Conservation (phyloP, 2,797 vertebrate species). For the Enteromius unitaeniatus region DNA sequence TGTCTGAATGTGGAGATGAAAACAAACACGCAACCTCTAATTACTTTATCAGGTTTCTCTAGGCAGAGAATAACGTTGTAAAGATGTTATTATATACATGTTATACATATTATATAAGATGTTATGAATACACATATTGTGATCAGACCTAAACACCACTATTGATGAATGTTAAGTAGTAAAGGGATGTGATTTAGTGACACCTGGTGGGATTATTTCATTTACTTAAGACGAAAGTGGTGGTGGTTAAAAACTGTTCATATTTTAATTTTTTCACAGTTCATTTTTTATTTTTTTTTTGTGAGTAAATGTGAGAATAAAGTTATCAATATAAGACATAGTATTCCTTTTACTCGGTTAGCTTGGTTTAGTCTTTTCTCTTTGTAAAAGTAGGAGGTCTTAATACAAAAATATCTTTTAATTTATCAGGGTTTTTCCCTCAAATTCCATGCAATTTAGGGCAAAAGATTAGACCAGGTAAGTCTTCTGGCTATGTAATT, state of each 20-base stretch:
- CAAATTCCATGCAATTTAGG: neutral
- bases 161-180: neutral
- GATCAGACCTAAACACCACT: neutral
- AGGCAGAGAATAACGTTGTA: conserved; percentile 24
- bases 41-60: conserved; percentile 26
- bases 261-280: too few species aligned
- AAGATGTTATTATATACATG: conserved; percentile 56
- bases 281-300: neutral
- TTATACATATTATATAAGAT: too few species aligned
- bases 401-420: neutral
- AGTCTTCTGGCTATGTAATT: neutral
- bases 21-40: conserved; percentile 30
- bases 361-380: neutral
- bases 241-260: neutral
- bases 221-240: too few species aligned
- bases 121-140: conserved; percentile 43
- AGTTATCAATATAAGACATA: neutral
- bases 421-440: neutral
- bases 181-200: neutral
- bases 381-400: neutral
- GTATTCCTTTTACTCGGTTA: neutral
- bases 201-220: neutral
- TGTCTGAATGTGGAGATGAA: conserved; percentile 40
- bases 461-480: neutral
- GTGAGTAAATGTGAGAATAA: neutral